phyloP scores from a whole-genome alignment of 2,888 invertebrate genomes.

The Calephelis perditalis region DNA sequence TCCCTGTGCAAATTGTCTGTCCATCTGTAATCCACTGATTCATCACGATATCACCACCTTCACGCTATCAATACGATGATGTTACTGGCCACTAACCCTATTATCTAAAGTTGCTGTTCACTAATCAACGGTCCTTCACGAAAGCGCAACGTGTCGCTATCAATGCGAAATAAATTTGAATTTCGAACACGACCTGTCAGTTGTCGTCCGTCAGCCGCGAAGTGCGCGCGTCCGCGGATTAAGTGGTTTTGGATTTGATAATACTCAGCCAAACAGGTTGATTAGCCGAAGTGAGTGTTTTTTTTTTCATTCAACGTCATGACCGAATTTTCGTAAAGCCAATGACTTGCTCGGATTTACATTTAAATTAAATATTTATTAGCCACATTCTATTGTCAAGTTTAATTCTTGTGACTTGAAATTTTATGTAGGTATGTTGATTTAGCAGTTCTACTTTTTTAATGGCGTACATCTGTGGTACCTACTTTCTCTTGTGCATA shows the following conservation, averaged over 20 bases:
- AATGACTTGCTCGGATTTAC: conserved; percentile 4
- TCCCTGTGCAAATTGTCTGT: not conserved
- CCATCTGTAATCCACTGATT: conserved; percentile 2
- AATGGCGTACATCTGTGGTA: not conserved
- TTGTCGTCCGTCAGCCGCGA: not conserved
- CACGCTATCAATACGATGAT: not conserved
- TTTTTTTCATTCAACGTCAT: not conserved
- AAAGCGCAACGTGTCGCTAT: not conserved
- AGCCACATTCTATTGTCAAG: conserved; percentile 2
- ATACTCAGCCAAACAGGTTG: not conserved
- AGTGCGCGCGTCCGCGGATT: conserved; percentile 3
- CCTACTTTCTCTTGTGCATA: not conserved
- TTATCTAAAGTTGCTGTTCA: not conserved
- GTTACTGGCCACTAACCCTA: not conserved
- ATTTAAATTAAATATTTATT: conserved; percentile 5
- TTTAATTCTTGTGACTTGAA: conserved; percentile 5
- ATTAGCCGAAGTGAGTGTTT: conserved; percentile 1
- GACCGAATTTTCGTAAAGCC: conserved; percentile 4
- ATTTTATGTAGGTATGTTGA: conserved; percentile 1
- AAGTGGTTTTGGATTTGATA: not conserved
- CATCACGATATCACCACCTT: conserved; percentile 1
- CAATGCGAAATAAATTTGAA: conserved; percentile 7
- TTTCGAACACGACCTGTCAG: conserved; percentile 8
- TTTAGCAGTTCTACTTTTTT: not conserved
- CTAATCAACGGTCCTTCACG: conserved; percentile 1